Base-by-base conservation (phyloP, 2,888 invertebrate genomes). In the Oxyteleia sp. region DNA sequence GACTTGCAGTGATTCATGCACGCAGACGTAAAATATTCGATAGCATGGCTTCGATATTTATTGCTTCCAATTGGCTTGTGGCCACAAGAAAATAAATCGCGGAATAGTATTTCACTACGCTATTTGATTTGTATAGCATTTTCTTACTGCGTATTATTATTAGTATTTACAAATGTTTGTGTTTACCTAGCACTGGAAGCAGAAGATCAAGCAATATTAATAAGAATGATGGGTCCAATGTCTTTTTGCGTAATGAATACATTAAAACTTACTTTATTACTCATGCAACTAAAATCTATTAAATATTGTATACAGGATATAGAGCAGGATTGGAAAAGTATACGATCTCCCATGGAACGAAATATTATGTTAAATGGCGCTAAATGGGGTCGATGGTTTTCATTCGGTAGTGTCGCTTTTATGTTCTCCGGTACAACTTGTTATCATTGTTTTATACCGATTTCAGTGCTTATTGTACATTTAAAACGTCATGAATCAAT, bases 31-130 rank as follows among this genome's bases (percentile, higher is more conserved):
- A 66, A 66, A 10, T 75, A 75, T 49, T n/a, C 75, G 16, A 20
- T 76, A 51, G 41, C 59, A 32, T 76, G 76, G 76, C 66, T 76
- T 0, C 57, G 66, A n/a, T 68, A 76, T 51, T 43, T 76, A 23
- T 23, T 76, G 7, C 35, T 59, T 38, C 76, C 68, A 35, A 26
- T 76, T 16, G 76, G 76, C 0, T 16, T 76, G 41, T 76, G 76
- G 76, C 76, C 66, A 43, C 55, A 53, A 10, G 49, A 18, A 0
- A 64, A 47, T 0, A 8, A 26, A 2, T 26, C 26, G 5, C 26
- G n/a, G n/a, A n/a, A n/a, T n/a, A n/a, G n/a, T n/a, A n/a, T n/a
- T n/a, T n/a, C n/a, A n/a, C n/a, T n/a, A 26, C 5, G 18, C 1
- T 53, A 75, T 49, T 2, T 68, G 1, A 4, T 18, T 32, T 49